Conservation (phyloP, 2,888 invertebrate genomes). For the Periphyllus acericola region DNA sequence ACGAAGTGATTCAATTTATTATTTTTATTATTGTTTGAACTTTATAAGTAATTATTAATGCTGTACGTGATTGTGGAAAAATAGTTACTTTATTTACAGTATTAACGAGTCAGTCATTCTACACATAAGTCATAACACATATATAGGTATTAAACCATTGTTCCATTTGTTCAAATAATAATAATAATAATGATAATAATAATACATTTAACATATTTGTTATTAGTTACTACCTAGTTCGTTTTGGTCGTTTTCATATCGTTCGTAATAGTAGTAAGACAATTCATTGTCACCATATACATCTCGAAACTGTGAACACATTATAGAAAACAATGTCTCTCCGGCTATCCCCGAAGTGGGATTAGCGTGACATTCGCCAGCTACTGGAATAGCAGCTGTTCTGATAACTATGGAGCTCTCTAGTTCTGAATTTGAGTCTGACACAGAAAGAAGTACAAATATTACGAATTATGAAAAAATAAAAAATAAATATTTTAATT, state of each 20-base stretch:
- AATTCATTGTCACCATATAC: not conserved
- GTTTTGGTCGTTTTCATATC: conserved; percentile 13
- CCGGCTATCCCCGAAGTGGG: not conserved
- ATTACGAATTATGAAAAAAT: not conserved
- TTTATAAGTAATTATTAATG: not conserved
- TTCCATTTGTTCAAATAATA: not conserved
- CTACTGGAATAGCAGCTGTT: conserved; percentile 12
- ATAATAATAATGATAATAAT: conserved; percentile 6
- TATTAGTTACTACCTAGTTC: conserved; percentile 24
- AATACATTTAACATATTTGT: not conserved
- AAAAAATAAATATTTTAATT: not conserved
- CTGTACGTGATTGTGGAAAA: not conserved
- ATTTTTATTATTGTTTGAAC: not conserved
- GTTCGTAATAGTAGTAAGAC: conserved; percentile 38
- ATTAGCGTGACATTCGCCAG: conserved; percentile 16
- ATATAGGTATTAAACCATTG: too few species aligned
- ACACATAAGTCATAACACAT: too few species aligned
- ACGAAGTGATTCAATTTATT: too few species aligned
- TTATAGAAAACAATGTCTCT: conserved; percentile 28
- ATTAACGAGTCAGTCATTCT: not conserved
- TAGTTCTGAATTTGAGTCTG: not conserved
- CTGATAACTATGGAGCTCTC: not conserved
- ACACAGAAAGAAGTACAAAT: not conserved
- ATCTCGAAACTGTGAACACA: conserved; percentile 9
- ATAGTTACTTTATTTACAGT: not conserved